Evolutionary conservation across 2,113 vertebrate genomes (phyloP), one percentile per base, ranked within the genome.

Genomic region (Laticauda laticaudata): DNA sequence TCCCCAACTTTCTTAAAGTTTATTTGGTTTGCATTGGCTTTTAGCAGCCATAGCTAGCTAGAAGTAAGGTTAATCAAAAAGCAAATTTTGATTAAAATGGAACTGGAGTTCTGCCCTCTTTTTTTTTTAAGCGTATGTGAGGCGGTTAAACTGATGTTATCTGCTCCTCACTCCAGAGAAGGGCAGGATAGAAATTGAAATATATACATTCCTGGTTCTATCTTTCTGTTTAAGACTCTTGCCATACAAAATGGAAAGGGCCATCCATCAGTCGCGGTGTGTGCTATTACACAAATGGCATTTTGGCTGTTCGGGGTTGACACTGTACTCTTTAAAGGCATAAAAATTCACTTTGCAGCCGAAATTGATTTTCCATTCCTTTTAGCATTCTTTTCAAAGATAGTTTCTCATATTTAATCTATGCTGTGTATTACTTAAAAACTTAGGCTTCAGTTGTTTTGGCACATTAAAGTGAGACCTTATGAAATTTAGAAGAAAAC

Each of bases 391-490:
- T 53, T 94, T 95, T 23, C 91, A 85, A 93, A 53, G 21, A 87
- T 86, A 96, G 90, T 86, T 93, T 81, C 94, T 93, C 24, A 91
- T 43, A 12, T 93, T 95, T 95, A 88, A 95, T 94, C 59, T 93
- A 91, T 3, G 51, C 86, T 94, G 23, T 48, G 94, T 12, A 90
- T 95, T 96, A 94, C 89, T 95, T 95, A 92, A 94, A 81, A 54
- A 57, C 26, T 93, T 96, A 45, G 87, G 15, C 57, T 93, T 24
- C 7, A 87, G 94, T 64, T 64, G 4, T 92, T 96, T 96, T 93
- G 87, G 92, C 43, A 92, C 11, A 81, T 91, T 95, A 90, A 93
- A 43, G 23, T 54, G 88, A 34, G 55, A 53, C 75, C 55, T 94
- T 21, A 69, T 24, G 89, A 94, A 96, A 94, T 21, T 39, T 88